Conservation (phyloP, 2,888 invertebrate genomes). For the Drosophila cracens region DNA sequence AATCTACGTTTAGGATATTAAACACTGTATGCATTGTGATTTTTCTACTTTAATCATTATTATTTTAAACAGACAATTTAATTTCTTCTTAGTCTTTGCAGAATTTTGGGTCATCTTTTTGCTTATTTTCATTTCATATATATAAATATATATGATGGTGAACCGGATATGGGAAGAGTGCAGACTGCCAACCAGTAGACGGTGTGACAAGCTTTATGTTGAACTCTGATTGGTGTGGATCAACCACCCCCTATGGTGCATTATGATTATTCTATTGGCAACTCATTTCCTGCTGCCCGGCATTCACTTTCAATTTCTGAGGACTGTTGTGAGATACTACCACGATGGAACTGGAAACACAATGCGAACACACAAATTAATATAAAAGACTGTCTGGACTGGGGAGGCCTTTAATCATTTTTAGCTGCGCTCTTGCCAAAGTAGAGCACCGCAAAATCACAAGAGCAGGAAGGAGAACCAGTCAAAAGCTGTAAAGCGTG, state of each 20-base stretch:
- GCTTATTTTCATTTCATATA: background rate
- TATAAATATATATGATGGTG: background rate
- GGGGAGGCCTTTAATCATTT: conserved; percentile 74
- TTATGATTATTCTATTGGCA: conserved; percentile 78
- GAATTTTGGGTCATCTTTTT: background rate
- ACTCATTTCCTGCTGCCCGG: conserved; percentile 75
- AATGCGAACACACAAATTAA: conserved; percentile 70
- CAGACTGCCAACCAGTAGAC: conserved; percentile 17
- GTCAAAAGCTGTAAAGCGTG: conserved; percentile 76
- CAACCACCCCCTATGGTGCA: conserved; percentile 74
- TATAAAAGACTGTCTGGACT: conserved; percentile 66
- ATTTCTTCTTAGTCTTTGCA: background rate
- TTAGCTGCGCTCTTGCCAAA: conserved; percentile 63
- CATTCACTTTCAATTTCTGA: conserved; percentile 79
- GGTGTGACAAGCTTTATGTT: conserved; percentile 6
- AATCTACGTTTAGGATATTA: background rate
- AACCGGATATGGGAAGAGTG: conserved; percentile 34
- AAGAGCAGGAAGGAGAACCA: conserved; percentile 22
- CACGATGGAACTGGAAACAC: conserved; percentile 16
- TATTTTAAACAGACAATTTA: background rate
- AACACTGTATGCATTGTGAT: accelerated
- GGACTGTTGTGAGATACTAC: conserved; percentile 17
- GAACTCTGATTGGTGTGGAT: conserved; percentile 13
- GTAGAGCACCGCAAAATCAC: conserved; percentile 60
- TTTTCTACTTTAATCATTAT: background rate